A percentile compares a stretch with the other conserved stretches of the same genome.
Evolutionary conservation across 1,140 invertebrate species (phyloP).

Genomic region (Globodera ellingtonae): DNA sequence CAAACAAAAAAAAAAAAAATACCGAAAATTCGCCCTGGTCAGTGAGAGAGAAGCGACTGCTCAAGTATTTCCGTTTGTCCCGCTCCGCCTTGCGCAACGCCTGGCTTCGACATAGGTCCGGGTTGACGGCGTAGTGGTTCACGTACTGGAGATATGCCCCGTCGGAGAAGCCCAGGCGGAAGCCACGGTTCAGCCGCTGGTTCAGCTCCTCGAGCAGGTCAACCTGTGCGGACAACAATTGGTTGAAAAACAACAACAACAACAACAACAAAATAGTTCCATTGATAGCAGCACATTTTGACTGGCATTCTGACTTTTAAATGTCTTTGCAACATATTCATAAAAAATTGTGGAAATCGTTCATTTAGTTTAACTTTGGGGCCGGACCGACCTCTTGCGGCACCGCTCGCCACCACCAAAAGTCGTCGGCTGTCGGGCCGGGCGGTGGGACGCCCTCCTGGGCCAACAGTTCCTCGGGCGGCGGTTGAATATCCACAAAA

Average conservation of each 20-base stretch:
- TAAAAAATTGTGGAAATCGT: too few relatives aligned
- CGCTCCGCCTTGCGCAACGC: conserved; percentile 41
- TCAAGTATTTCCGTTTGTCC: conserved; percentile 47
- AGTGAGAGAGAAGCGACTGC: conserved; percentile 38
- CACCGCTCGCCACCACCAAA: conserved; percentile 12
- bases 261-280: too few relatives aligned
- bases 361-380: too few relatives aligned
- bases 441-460: not conserved
- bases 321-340: too few relatives aligned
- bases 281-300: too few relatives aligned
- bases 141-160: conserved; percentile 49
- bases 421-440: not conserved
- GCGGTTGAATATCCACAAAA: conserved; percentile 27
- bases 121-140: conserved; percentile 47
- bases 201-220: conserved; percentile 31
- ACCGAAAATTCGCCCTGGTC: conserved; percentile 54
- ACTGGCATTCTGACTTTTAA: too few relatives aligned
- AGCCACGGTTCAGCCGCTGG: conserved; percentile 36
- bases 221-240: not conserved
- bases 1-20: conserved; percentile 9
- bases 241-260: too few relatives aligned
- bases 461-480: not conserved
- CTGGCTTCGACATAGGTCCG: conserved; percentile 47
- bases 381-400: not conserved
- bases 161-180: conserved; percentile 50